These are phyloP conservation scores for Yoshiicerus persimilis DNA, from an alignment of 1,140 invertebrate genomes.

Conservation along the genomic window DNA sequence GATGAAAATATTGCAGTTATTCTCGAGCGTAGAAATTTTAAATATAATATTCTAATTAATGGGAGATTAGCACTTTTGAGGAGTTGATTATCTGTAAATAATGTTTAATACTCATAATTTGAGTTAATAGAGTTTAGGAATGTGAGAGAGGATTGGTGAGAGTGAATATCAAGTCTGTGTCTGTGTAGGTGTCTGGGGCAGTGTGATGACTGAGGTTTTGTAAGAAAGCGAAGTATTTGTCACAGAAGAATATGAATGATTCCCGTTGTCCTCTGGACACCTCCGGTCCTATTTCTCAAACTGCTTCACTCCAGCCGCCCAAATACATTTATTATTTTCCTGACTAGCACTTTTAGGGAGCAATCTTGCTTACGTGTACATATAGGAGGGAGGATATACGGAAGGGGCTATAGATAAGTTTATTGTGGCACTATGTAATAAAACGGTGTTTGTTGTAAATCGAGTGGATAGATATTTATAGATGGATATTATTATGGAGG, in stretches of 20 bases:
- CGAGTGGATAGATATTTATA: neutral
- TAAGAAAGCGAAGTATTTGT: neutral
- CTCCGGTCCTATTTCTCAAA: conserved; percentile 20
- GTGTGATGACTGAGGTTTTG: neutral
- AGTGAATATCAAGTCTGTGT: neutral
- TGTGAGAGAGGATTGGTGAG: too few species aligned
- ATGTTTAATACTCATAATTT: too few species aligned
- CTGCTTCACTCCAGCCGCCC: neutral
- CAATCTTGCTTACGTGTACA: neutral
- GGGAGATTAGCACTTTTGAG: too few species aligned
- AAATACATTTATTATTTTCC: conserved; percentile 24
- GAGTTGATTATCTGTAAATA: too few species aligned
- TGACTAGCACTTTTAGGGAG: neutral
- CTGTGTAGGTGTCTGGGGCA: neutral
- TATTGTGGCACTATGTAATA: neutral
- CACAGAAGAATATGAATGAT: conserved; percentile 22
- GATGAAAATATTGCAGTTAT: too few species aligned
- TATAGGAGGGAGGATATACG: neutral
- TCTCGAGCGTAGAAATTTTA: too few species aligned
- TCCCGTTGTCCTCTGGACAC: neutral
- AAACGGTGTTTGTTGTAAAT: neutral
- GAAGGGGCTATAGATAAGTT: neutral
- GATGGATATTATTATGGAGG: neutral
- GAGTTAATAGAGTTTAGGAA: too few species aligned
- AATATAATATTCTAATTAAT: too few species aligned